Evolutionary conservation across 92 coral and sea anemone genomes (phyloP).

Genomic region (Palythoa caribaeorum): DNA sequence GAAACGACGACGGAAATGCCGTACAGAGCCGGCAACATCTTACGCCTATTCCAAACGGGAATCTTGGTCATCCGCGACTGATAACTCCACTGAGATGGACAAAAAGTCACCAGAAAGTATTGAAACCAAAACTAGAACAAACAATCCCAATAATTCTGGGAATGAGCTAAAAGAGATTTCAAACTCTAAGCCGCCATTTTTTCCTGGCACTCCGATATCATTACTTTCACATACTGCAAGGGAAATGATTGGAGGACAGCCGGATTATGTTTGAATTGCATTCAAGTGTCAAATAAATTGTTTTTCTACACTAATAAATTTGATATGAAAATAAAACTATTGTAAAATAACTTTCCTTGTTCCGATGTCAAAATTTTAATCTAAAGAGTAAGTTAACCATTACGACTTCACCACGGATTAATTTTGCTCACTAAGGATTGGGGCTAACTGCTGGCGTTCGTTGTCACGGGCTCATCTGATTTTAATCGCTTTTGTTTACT

Average conservation of each 20-base stretch:
- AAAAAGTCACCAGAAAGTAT: conserved; percentile 45
- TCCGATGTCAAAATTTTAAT: too few relatives aligned
- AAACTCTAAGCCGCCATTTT: conserved; percentile 55
- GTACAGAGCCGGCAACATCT: conserved; percentile 70
- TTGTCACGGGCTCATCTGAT: too few relatives aligned
- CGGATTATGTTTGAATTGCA: conserved; percentile 81
- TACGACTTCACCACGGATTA: too few relatives aligned
- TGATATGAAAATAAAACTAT: background rate
- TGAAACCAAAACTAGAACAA: conserved; percentile 42
- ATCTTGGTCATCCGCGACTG: conserved; percentile 82
- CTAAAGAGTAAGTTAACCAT: too few relatives aligned
- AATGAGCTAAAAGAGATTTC: conserved; percentile 46
- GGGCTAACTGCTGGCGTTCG: too few relatives aligned
- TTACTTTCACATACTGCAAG: conserved; percentile 72
- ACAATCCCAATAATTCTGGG: conserved; percentile 34
- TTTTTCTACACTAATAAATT: background rate
- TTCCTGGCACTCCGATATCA: conserved; percentile 76
- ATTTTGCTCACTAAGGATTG: too few relatives aligned
- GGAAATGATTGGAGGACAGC: conserved; percentile 87
- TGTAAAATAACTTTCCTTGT: background rate
- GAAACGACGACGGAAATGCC: conserved; percentile 64
- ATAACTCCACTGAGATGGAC: conserved; percentile 66
- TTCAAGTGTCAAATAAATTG: background rate
- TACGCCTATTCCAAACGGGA: conserved; percentile 72
- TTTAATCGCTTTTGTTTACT: too few relatives aligned